Evolutionary conservation across 2,888 invertebrate genomes (phyloP).

Genomic region (Acanthoscelides obtectus): DNA sequence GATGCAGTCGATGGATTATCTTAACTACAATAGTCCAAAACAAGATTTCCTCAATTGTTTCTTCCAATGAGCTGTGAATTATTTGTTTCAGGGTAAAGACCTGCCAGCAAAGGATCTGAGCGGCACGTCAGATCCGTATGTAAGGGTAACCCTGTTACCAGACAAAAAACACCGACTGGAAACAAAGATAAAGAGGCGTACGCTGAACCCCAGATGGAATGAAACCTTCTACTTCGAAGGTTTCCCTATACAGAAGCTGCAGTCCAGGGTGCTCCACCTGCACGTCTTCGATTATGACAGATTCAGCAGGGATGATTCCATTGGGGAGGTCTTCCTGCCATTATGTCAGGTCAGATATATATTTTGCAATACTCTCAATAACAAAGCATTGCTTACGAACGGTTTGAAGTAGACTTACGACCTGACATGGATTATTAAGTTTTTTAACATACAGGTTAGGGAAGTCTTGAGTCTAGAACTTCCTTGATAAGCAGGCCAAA

Average conservation of each 20-base stretch:
- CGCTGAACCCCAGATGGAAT: slow-evolving; percentile 89
- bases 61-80: background rate
- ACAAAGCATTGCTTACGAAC: too few relatives aligned
- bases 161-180: slow-evolving; percentile 90
- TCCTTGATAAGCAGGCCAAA: too few relatives aligned
- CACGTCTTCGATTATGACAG: slow-evolving; percentile 94
- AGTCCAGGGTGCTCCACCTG: slow-evolving; percentile 84
- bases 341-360: slow-evolving; percentile 77
- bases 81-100: slow-evolving; percentile 74
- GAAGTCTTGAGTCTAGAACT: too few relatives aligned
- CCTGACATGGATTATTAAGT: too few relatives aligned
- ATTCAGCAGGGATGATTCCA: slow-evolving; percentile 90
- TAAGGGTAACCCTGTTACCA: slow-evolving; percentile 81
- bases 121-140: slow-evolving; percentile 90
- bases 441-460: too few relatives aligned
- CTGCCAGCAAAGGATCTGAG: slow-evolving; percentile 90
- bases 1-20: too few relatives aligned
- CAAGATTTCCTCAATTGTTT: background rate
- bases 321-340: slow-evolving; percentile 88
- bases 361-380: too few relatives aligned
- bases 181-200: slow-evolving; percentile 87
- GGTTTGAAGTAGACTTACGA: too few relatives aligned
- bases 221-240: slow-evolving; percentile 94
- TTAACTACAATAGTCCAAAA: background rate
- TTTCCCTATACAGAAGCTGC: slow-evolving; percentile 88